Conservation (phyloP, 2,888 invertebrate species). For the Litoditis marina region DNA sequence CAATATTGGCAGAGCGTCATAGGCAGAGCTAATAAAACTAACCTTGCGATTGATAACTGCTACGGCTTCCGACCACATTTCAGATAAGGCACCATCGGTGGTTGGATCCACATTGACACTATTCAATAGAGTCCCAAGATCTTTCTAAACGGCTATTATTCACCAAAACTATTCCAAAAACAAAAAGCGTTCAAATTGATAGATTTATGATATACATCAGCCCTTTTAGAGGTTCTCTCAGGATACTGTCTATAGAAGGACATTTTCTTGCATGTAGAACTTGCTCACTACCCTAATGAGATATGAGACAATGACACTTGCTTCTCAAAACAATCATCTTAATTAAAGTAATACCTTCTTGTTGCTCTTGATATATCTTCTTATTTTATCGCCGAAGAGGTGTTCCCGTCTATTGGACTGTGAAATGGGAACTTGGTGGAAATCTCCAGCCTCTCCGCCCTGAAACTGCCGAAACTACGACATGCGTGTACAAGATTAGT, state of each 20-base stretch:
- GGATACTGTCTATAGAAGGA: no score
- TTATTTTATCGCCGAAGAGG: conserved; percentile 40
- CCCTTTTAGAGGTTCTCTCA: no score
- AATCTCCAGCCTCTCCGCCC: no score
- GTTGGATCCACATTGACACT: conserved; percentile 34
- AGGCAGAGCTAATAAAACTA: neutral
- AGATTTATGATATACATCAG: no score
- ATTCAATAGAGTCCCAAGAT: conserved; percentile 29
- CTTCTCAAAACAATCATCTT: neutral
- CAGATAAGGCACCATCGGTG: conserved; percentile 27
- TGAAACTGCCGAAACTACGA: no score
- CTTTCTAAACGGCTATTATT: conserved; percentile 32
- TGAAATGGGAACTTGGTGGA: no score
- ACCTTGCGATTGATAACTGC: conserved; percentile 29
- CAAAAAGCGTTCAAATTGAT: no score
- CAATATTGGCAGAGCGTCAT: neutral
- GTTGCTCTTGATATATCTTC: conserved; percentile 30
- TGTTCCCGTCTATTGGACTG: conserved; percentile 33
- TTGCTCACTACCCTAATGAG: no score
- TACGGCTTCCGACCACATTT: conserved; percentile 34
- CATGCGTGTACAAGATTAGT: no score
- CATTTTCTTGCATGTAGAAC: no score
- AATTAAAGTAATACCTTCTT: conserved; percentile 12
- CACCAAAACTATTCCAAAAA: no score
- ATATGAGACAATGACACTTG: neutral